phyloP scores from a whole-genome alignment of 1,140 invertebrate species.

The Pogonomyrmex californicus region DNA sequence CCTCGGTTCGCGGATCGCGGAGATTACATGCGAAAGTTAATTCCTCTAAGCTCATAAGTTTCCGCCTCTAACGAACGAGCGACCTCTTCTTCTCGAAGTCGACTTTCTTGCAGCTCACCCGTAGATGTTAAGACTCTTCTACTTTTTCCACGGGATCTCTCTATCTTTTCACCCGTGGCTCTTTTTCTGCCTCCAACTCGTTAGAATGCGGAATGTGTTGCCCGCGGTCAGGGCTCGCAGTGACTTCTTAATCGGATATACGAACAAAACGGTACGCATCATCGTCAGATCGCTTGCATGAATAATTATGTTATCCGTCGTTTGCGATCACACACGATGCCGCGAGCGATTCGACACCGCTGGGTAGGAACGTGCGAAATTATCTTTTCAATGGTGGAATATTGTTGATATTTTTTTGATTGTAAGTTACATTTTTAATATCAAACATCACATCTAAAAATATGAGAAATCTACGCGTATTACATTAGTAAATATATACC shows the following conservation, averaged over 20 bases:
- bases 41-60: slow-evolving; percentile 33
- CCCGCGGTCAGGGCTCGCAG: slow-evolving; percentile 52
- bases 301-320: slow-evolving; percentile 56
- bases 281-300: slow-evolving; percentile 52
- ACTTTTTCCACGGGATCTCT: neutral
- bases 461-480: neutral
- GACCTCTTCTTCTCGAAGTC: slow-evolving; percentile 48
- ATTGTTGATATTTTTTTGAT: neutral
- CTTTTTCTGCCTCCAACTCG: slow-evolving; percentile 43
- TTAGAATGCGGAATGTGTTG: slow-evolving; percentile 53
- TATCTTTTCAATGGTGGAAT: neutral
- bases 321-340: slow-evolving; percentile 45
- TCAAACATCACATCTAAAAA: neutral
- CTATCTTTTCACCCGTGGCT: neutral
- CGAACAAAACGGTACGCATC: slow-evolving; percentile 53
- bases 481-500: neutral
- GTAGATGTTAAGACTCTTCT: neutral
- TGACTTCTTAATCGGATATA: slow-evolving; percentile 57
- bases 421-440: neutral
- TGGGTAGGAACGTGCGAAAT: slow-evolving; percentile 33
- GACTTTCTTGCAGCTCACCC: neutral
- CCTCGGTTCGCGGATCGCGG: neutral
- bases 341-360: slow-evolving; percentile 43
- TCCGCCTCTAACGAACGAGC: slow-evolving; percentile 13
- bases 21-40: slow-evolving; percentile 28